Evolutionary conservation across 2,113 vertebrate genomes (phyloP), one percentile per base, ranked within the genome.

Genomic region (Psammodynastes pulverulentus): DNA sequence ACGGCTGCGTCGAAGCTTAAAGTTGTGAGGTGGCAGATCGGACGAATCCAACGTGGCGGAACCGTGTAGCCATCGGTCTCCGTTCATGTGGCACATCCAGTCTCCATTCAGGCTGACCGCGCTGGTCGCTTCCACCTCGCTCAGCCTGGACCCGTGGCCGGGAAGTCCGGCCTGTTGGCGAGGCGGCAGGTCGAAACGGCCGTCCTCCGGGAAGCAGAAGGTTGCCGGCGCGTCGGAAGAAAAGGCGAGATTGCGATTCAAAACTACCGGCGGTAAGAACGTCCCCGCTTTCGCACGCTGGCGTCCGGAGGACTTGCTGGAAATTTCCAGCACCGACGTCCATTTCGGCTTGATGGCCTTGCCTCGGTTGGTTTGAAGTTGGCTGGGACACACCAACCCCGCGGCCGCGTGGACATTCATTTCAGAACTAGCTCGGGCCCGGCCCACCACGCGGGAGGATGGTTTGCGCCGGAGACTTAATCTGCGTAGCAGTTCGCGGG

Each of bases 251-350:
- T 51, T 93, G 7, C 79, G 87, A 87, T 85, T 58, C 8, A 89
- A 84, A 24, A 19, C 21, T 0, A 26, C 45, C 3, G 84, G 79
- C 0, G 93, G 90, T 1, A 46, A 85, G 87, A 86, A 88, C 2
- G 84, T 29, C 29, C 91, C 29, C 1, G 53, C 86, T 29, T 90
- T 88, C 0, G 9, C 21, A 29, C n/a, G 94, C 95, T 13, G 96
- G 97, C 89, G 67, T 19, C 72, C 43, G 0, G 84, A 29, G 7
- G 90, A 39, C 72, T 43, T 87, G 43, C 51, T 89, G 23, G 92
- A 91, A 26, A 98, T 97, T 45, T 98, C 98, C 72, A 98, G 95
- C 0, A 98, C 98, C 10, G 98, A 98, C 0, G 97, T 96, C 98
- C 98, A 98, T 89, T 97, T 97, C 46, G 95, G 94, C 46, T 79